Evolutionary conservation across 2,797 vertebrate species (phyloP).

Genomic region (Clarias laeviceps): DNA sequence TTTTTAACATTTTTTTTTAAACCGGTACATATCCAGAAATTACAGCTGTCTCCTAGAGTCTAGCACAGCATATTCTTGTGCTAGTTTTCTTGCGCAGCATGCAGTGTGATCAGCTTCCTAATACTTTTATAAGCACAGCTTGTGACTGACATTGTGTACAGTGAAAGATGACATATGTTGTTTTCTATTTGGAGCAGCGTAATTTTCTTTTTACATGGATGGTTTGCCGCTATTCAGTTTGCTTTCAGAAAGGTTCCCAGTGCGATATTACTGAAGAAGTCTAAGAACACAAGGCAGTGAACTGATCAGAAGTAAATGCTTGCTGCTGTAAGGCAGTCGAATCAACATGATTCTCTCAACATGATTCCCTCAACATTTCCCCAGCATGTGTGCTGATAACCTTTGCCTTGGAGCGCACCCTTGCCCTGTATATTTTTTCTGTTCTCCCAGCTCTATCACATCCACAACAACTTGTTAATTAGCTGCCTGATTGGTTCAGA

Average conservation of each 20-base stretch:
- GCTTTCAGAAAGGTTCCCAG: not conserved
- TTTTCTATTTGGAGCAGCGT: not conserved
- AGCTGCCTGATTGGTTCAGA: not conserved
- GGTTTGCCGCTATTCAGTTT: not conserved
- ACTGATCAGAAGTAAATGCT: slow-evolving; percentile 6
- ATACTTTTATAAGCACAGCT: slow-evolving; percentile 13
- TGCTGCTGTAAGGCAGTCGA: slow-evolving; percentile 1
- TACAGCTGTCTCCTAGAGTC: not conserved
- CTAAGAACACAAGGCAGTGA: slow-evolving; percentile 5
- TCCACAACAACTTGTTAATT: slow-evolving; percentile 17
- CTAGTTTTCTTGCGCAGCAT: not conserved
- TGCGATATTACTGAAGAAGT: not conserved
- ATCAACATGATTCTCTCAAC: not conserved
- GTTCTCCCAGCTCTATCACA: not conserved
- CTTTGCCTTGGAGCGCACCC: not conserved
- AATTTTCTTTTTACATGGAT: not conserved
- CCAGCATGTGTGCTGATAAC: slow-evolving; percentile 14
- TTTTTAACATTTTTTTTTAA: not conserved
- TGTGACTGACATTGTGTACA: not conserved
- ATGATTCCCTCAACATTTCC: not conserved
- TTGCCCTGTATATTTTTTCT: not conserved
- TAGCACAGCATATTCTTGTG: too few relatives aligned
- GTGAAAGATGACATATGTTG: slow-evolving; percentile 1
- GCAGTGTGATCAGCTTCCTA: not conserved
- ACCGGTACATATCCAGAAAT: not conserved